Conservation (phyloP, 2,113 vertebrate species). For the Vicugna pacos region DNA sequence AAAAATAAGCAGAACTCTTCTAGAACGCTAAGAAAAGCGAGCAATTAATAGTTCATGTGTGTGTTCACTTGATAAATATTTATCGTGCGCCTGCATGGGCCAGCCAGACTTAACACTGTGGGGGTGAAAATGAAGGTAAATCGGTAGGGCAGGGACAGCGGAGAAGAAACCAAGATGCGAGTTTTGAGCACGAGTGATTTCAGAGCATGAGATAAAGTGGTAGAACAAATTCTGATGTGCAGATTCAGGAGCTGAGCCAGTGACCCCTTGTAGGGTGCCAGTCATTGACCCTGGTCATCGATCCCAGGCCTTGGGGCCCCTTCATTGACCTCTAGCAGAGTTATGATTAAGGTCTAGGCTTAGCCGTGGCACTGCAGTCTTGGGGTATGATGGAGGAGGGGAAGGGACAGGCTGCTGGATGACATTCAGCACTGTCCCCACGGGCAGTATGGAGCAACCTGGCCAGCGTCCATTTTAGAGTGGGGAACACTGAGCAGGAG, state of each 20-base stretch:
- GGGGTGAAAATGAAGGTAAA: neutral
- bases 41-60: neutral
- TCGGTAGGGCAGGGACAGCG: neutral
- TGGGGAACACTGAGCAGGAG: neutral
- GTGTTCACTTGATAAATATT: neutral
- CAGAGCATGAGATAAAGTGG: neutral
- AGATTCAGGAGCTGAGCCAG: neutral
- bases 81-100: neutral
- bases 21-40: neutral
- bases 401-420: neutral
- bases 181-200: neutral
- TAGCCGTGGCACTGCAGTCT: neutral
- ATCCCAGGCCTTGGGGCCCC: neutral
- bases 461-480: neutral
- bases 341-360: neutral
- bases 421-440: fast-evolving
- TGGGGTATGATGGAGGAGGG: neutral
- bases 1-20: neutral
- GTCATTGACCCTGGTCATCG: neutral
- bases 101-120: neutral
- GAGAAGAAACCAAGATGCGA: neutral
- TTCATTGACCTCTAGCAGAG: neutral
- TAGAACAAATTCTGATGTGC: neutral
- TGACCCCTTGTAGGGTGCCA: neutral
- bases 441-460: neutral